Conservation (phyloP, 2,113 vertebrate genomes). For the Strix aluco region DNA sequence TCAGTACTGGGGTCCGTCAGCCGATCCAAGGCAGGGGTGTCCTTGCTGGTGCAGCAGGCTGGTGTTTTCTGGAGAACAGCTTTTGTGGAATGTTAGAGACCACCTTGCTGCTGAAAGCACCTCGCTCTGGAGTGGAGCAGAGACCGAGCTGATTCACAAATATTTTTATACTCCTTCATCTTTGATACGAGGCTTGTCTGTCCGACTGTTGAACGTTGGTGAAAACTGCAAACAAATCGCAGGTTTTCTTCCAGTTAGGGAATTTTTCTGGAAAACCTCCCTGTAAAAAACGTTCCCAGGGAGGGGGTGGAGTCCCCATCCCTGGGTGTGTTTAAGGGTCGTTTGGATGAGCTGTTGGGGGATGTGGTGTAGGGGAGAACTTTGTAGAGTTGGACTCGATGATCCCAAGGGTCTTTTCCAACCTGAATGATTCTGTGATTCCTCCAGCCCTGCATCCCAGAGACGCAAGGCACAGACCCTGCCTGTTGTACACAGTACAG, state of each 20-base stretch:
- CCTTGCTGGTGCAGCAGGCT: background rate
- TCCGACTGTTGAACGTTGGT: background rate
- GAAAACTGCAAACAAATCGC: background rate
- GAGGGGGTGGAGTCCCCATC: no score
- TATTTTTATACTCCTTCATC: background rate
- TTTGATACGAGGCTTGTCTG: background rate
- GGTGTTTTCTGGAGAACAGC: no score
- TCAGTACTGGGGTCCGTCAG: background rate
- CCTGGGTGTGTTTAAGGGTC: no score
- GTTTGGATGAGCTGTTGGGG: no score
- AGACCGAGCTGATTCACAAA: background rate
- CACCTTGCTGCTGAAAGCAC: background rate
- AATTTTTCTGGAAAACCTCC: background rate
- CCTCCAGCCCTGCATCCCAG: background rate
- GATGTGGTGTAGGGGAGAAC: no score
- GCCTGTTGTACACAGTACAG: rapidly evolving
- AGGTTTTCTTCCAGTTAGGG: background rate
- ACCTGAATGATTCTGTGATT: background rate
- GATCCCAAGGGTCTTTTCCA: no score
- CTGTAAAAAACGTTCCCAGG: no score
- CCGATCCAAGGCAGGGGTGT: background rate
- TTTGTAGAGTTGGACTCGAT: no score
- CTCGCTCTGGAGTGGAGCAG: background rate
- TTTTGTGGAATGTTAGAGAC: background rate
- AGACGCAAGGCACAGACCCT: no score